These are phyloP conservation scores for Xylota segnis DNA, from an alignment of 2,888 invertebrate species.

Conservation along the genomic window DNA sequence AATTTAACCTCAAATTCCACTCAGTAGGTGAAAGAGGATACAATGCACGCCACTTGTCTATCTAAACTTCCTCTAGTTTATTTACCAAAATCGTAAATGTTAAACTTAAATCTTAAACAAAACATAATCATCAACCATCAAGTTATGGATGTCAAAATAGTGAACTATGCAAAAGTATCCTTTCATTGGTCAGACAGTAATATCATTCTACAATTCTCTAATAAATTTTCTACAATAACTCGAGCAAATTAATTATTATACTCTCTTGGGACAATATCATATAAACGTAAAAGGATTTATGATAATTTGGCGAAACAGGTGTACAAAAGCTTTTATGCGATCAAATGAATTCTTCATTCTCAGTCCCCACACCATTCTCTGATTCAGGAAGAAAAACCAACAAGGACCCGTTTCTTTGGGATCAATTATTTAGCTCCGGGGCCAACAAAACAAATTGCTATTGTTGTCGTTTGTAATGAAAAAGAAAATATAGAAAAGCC, in stretches of 20 bases:
- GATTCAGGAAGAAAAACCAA: slow-evolving; percentile 19
- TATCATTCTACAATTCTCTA: neutral
- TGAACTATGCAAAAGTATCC: neutral
- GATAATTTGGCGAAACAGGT: slow-evolving; percentile 49
- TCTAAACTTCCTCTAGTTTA: no score
- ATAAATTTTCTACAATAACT: slow-evolving; percentile 8
- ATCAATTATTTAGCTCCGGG: slow-evolving; percentile 61
- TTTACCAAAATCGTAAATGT: no score
- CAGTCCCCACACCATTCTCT: neutral
- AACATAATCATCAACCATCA: no score
- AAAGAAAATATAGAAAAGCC: slow-evolving; percentile 21
- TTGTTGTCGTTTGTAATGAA: slow-evolving; percentile 40
- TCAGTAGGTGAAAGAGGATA: no score
- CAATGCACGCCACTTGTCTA: no score
- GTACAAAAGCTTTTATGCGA: slow-evolving; percentile 41
- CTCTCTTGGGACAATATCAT: slow-evolving; percentile 12
- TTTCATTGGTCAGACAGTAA: neutral
- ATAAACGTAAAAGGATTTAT: slow-evolving; percentile 57
- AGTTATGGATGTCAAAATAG: neutral
- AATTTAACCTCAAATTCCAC: no score
- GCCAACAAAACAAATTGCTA: slow-evolving; percentile 54
- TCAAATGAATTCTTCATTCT: slow-evolving; percentile 37
- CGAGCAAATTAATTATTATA: slow-evolving; percentile 22
- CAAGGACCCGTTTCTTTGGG: slow-evolving; percentile 21
- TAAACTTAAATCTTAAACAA: no score